Percentiles rank a stretch among this genome's conserved stretches.
Evolutionary conservation across 2,113 vertebrate species (phyloP).

Genomic region (Pholis gunnellus): DNA sequence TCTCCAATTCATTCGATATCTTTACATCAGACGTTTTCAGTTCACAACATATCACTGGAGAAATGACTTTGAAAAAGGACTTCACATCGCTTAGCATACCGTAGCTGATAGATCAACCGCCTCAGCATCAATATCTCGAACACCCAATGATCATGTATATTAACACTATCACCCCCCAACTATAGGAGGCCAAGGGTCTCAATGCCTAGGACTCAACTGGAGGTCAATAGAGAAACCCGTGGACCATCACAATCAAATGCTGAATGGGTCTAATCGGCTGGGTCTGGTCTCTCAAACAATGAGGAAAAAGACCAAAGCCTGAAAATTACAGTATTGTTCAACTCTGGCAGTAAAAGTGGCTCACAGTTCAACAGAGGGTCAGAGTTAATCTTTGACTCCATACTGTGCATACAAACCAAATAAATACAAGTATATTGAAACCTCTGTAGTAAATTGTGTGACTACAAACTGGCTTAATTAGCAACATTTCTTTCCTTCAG

Average conservation of each 20-base stretch:
- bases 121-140: not conserved
- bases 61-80: not conserved
- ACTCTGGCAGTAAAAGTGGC: too few species aligned
- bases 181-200: not conserved
- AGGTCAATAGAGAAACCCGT: not conserved
- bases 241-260: not conserved
- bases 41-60: not conserved
- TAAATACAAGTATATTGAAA: not conserved
- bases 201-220: not conserved
- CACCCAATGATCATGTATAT: not conserved
- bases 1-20: not conserved
- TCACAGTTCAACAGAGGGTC: not conserved
- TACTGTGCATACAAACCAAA: not conserved
- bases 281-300: not conserved
- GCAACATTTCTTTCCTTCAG: not conserved
- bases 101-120: slow-evolving; percentile 14
- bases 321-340: not conserved
- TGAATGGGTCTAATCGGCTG: slow-evolving; percentile 7
- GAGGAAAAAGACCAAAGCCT: not conserved
- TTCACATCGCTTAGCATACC: not conserved
- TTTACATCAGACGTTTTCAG: slow-evolving; percentile 1
- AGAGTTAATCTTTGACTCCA: not conserved
- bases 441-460: too few species aligned
- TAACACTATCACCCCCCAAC: not conserved
- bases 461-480: not conserved